Evolutionary conservation across 2,888 invertebrate species (phyloP).

Genomic region (Ennomos erosarius): DNA sequence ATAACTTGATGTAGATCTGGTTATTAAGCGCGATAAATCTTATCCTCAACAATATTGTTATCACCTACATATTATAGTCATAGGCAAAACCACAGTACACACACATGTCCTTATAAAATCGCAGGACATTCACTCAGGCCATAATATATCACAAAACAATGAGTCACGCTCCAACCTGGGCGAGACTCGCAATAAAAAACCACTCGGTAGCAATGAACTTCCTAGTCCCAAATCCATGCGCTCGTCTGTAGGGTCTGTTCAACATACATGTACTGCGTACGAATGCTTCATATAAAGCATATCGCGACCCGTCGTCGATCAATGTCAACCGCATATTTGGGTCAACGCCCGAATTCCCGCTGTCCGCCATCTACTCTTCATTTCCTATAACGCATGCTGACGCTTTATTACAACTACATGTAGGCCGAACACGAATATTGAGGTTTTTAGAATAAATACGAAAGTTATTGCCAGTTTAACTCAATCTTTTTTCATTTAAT

Average conservation of each 20-base stretch:
- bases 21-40: neutral
- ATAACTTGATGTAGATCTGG: no score
- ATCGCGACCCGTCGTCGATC: slow-evolving; percentile 80
- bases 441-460: no score
- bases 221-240: slow-evolving; percentile 68
- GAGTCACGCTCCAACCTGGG: slow-evolving; percentile 63
- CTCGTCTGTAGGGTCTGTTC: slow-evolving; percentile 43
- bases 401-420: slow-evolving; percentile 40
- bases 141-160: slow-evolving; percentile 49
- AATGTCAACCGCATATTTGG: slow-evolving; percentile 84
- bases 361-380: slow-evolving; percentile 64
- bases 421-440: no score
- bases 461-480: no score
- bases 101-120: slow-evolving; percentile 37
- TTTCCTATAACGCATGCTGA: slow-evolving; percentile 66
- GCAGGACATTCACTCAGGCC: slow-evolving; percentile 44
- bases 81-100: slow-evolving; percentile 22
- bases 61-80: slow-evolving; percentile 9
- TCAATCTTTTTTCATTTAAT: no score
- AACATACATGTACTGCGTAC: slow-evolving; percentile 44
- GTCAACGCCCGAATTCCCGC: slow-evolving; percentile 82
- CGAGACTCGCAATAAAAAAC: slow-evolving; percentile 64
- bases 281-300: slow-evolving; percentile 73
- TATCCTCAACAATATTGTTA: slow-evolving; percentile 8
- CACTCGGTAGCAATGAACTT: slow-evolving; percentile 73